phyloP scores from a whole-genome alignment of 2,888 invertebrate genomes.

The Ctenicera cuprea region DNA sequence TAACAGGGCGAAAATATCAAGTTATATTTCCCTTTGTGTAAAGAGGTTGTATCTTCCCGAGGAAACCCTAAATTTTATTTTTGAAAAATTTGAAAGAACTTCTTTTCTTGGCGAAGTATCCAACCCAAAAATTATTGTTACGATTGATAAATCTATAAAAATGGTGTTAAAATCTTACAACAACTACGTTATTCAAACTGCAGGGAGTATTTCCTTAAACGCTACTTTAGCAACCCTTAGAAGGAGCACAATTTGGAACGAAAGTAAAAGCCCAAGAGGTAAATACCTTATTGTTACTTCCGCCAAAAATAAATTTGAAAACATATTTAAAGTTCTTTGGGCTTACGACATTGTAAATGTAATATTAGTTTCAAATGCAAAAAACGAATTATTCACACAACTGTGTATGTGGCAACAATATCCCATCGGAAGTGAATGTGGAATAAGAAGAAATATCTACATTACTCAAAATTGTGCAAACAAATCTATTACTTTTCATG shows the following conservation, averaged over 20 bases:
- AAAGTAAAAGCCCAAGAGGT: constrained; percentile 2
- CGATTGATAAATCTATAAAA: not conserved
- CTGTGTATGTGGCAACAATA: too few relatives aligned
- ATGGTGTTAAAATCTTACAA: not conserved
- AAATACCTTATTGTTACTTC: not conserved
- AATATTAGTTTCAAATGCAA: not conserved
- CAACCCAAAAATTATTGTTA: not conserved
- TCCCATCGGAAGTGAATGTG: too few relatives aligned
- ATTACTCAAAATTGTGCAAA: too few relatives aligned
- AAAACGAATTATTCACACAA: not conserved
- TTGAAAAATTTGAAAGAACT: too few relatives aligned
- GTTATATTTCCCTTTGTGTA: too few relatives aligned
- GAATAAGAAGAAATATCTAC: too few relatives aligned
- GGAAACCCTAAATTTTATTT: too few relatives aligned
- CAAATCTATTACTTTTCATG: too few relatives aligned
- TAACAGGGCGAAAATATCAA: too few relatives aligned
- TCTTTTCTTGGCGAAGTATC: too few relatives aligned
- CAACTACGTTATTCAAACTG: not conserved
- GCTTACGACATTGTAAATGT: not conserved
- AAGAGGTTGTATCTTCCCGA: too few relatives aligned
- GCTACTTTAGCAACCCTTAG: not conserved
- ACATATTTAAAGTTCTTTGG: not conserved
- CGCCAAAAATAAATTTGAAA: not conserved
- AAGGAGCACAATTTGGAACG: not conserved
- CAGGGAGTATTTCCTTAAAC: not conserved